phyloP scores from a whole-genome alignment of 2,113 vertebrate species.

The Poicephalus meyeri region DNA sequence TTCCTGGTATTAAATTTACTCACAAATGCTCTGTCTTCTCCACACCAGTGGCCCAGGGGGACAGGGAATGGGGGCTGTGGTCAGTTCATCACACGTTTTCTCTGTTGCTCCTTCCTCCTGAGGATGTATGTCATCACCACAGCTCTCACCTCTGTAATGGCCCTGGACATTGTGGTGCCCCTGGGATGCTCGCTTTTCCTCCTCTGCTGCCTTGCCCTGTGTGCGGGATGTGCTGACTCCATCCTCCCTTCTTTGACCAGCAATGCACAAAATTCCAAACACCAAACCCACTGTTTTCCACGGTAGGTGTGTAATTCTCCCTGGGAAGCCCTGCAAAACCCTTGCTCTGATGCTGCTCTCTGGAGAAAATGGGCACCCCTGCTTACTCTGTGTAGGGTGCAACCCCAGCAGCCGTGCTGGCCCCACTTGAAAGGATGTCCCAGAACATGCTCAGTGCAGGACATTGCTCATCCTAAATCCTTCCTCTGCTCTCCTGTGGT shows the following conservation, averaged over 20 bases:
- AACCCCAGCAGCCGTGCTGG: background rate
- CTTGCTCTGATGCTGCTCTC: background rate
- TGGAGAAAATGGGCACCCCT: background rate
- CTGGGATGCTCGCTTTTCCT: background rate
- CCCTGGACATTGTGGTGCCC: background rate
- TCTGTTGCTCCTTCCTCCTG: background rate
- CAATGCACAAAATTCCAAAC: background rate
- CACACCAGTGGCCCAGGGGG: accelerated
- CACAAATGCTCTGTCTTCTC: background rate
- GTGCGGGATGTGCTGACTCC: accelerated
- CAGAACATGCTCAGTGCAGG: accelerated
- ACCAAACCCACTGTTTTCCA: background rate
- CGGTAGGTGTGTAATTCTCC: background rate
- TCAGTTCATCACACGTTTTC: background rate
- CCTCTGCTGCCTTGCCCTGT: accelerated
- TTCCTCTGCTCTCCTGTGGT: background rate
- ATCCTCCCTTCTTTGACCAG: background rate
- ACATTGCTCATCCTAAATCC: accelerated
- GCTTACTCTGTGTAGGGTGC: background rate
- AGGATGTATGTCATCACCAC: background rate
- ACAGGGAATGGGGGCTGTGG: background rate
- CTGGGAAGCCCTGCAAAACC: background rate
- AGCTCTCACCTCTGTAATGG: background rate
- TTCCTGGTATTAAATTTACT: background rate
- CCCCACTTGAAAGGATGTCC: background rate